Conservation (phyloP, 2,888 invertebrate genomes). For the Drosophila pseudotalamancana region DNA sequence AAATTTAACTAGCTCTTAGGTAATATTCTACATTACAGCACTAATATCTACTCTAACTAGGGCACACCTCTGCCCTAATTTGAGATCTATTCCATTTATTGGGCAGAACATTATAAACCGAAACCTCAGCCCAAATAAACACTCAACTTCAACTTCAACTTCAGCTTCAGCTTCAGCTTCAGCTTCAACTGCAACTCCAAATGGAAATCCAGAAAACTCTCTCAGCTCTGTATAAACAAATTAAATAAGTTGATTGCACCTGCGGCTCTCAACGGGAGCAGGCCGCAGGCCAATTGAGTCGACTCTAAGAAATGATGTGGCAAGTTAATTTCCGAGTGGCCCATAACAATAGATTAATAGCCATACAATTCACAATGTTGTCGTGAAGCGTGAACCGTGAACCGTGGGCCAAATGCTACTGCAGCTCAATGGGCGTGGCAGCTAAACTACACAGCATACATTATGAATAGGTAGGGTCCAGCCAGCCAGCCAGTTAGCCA, state of each 20-base stretch:
- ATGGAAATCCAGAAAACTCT: background rate
- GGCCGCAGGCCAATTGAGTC: slow-evolving; percentile 1
- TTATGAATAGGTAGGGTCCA: too few relatives aligned
- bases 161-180: too few relatives aligned
- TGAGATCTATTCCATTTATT: too few relatives aligned
- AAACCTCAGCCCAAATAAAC: too few relatives aligned
- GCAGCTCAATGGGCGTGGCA: slow-evolving; percentile 26
- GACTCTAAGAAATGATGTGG: slow-evolving; percentile 70
- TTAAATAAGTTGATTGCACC: slow-evolving; percentile 28
- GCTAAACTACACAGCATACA: background rate
- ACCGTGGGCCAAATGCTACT: slow-evolving; percentile 33
- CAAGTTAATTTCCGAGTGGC: slow-evolving; percentile 65
- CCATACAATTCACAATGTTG: slow-evolving; percentile 48
- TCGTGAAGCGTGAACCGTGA: slow-evolving; percentile 41
- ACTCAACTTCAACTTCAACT: too few relatives aligned
- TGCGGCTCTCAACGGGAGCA: slow-evolving; percentile 48
- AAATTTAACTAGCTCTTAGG: too few relatives aligned
- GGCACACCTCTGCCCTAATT: too few relatives aligned
- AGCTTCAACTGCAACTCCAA: background rate
- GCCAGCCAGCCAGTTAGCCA: too few relatives aligned
- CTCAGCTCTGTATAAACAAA: slow-evolving; percentile 1
- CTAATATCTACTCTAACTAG: too few relatives aligned
- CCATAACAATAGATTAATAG: slow-evolving; percentile 71
- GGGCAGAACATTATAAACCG: too few relatives aligned
- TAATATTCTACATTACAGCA: too few relatives aligned